Base-by-base conservation (phyloP, 2,888 invertebrate genomes). In the Meliscaeva auricollis region DNA sequence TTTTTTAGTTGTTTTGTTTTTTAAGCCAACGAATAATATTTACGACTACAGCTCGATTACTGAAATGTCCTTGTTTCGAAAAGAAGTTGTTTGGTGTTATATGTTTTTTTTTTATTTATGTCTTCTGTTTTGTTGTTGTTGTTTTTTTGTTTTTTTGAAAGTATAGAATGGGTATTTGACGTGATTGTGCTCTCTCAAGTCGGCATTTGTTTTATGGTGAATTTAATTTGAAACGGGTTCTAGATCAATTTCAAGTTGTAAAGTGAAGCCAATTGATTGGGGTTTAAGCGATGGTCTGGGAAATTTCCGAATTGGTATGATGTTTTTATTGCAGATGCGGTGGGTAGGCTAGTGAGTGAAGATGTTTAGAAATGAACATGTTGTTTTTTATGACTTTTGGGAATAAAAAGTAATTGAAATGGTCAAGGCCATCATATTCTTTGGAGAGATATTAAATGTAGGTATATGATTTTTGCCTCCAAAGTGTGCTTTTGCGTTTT, bases 1-100 rank as follows among this genome's bases (percentile, higher is more conserved):
- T 30, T 44, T 32, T 60, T 46, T 44, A 13, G 13, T 26, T 58
- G 52, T 32, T 50, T 56, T 68, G 26, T 52, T 50, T 73, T 54
- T 56, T 1, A 56, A 83, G 74, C 78, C n/a, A 81, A 77, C 76
- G 77, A 85, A 81, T 81, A 66, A 77, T 85, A 85, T 85, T 85
- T 85, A 85, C 80, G 85, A 73, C 85, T 85, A 73, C 62, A 73
- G 76, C 69, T 69, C 85, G 85, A 81, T 85, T 85, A 85, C 81
- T 48, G 76, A 73, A 73, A 85, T 81, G 81, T 85, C 81, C 69
- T 81, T 81, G 85, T 81, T 79, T 74, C 73, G 41, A 69, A 60
- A 46, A 58, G 17, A 66, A 66, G 66, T 66, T 66, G 66, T 66
- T 64, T 66, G 66, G 66, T 66, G 48, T 50, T 48, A 66, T 35